phyloP scores from a whole-genome alignment of 2,113 vertebrate genomes.

The Eupsittula cactorum region DNA sequence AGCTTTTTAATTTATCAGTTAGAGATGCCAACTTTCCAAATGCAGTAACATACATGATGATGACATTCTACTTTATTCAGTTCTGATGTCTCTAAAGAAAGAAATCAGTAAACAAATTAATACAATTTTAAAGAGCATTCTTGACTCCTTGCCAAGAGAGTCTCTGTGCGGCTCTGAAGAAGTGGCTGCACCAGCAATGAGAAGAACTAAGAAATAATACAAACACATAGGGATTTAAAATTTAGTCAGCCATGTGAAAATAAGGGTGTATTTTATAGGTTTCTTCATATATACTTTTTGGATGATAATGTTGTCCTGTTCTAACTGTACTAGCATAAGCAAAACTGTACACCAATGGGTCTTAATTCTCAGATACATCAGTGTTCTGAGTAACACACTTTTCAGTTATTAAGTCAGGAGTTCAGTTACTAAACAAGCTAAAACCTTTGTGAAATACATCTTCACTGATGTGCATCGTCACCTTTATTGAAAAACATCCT shows the following conservation, averaged over 20 bases:
- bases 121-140: constrained; percentile 16
- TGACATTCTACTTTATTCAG: background rate
- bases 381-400: background rate
- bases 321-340: background rate
- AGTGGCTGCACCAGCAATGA: background rate
- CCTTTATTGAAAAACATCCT: background rate
- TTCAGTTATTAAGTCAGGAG: background rate
- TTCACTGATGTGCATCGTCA: background rate
- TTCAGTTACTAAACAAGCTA: background rate
- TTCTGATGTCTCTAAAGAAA: constrained; percentile 8
- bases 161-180: constrained; percentile 1
- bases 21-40: background rate
- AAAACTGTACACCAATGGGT: background rate
- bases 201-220: background rate
- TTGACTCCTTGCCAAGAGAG: background rate
- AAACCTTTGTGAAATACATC: background rate
- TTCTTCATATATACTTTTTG: background rate
- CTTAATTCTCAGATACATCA: background rate
- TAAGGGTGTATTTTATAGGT: background rate
- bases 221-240: background rate
- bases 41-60: background rate
- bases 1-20: background rate
- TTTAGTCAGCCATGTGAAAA: background rate
- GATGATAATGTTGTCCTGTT: background rate
- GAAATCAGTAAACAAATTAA: constrained; percentile 37